These are phyloP conservation scores for Dromococcyx pavoninus DNA, from an alignment of 2,797 vertebrate genomes.

Conservation along the genomic window DNA sequence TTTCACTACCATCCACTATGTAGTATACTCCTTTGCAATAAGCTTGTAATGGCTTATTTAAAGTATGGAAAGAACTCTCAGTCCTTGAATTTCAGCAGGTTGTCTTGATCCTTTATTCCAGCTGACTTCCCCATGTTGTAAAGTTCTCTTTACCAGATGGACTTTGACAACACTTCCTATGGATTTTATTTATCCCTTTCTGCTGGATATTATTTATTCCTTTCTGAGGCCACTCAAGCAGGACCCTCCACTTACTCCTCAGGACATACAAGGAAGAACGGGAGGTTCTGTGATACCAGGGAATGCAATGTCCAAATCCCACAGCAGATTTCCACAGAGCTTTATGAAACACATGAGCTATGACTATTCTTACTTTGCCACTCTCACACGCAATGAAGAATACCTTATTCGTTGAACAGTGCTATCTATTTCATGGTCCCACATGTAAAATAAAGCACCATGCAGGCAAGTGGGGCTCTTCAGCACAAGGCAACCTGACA, in stretches of 20 bases:
- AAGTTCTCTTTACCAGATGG: neutral
- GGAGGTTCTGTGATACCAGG: neutral
- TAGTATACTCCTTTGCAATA: neutral
- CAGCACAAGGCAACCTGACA: neutral
- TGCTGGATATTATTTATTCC: neutral
- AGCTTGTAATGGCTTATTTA: neutral
- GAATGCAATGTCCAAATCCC: neutral
- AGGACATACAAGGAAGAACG: neutral
- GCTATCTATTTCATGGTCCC: neutral
- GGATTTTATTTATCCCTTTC: neutral
- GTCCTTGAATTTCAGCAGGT: neutral
- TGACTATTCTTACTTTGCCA: neutral
- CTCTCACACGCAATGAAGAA: neutral
- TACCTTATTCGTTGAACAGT: neutral
- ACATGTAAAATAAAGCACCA: neutral
- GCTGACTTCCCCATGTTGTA: neutral
- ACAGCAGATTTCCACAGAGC: neutral
- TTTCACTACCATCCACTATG: neutral
- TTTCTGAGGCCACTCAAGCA: neutral
- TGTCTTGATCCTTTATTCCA: slow-evolving; percentile 42
- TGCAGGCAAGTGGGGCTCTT: neutral
- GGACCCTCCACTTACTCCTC: neutral
- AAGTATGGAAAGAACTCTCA: neutral
- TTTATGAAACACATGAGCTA: neutral
- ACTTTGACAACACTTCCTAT: neutral